Conservation (phyloP, 2,113 vertebrate genomes). For the Bombycilla garrulus region DNA sequence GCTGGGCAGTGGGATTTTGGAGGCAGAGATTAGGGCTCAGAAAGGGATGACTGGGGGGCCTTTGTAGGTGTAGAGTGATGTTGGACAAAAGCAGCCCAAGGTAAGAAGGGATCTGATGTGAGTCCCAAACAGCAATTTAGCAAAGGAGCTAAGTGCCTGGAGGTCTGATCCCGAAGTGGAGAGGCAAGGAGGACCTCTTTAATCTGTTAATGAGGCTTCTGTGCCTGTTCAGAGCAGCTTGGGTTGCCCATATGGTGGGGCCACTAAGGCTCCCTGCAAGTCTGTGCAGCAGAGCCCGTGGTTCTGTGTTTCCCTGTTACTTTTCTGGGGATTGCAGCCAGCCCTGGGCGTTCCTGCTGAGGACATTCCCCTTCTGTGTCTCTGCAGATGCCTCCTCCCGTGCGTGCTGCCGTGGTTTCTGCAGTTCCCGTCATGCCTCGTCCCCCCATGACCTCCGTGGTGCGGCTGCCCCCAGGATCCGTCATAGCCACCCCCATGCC, state of each 20-base stretch:
- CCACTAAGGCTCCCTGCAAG: rapidly evolving
- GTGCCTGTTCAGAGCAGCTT: background rate
- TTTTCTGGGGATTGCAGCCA: background rate
- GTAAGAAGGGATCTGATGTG: background rate
- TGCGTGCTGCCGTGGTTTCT: slow-evolving; percentile 90
- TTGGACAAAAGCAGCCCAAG: background rate
- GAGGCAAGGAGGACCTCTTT: background rate
- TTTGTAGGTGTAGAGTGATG: background rate
- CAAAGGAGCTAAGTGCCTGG: background rate
- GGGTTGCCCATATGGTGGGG: background rate
- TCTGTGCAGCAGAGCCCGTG: background rate
- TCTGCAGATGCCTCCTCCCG: slow-evolving; percentile 83
- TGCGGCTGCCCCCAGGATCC: slow-evolving; percentile 87
- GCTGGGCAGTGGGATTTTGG: background rate
- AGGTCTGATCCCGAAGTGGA: rapidly evolving
- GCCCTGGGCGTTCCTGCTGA: background rate
- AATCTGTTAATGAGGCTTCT: background rate
- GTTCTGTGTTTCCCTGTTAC: background rate
- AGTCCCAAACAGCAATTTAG: background rate
- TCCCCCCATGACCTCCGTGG: slow-evolving; percentile 88
- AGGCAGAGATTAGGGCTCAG: background rate
- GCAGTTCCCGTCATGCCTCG: slow-evolving; percentile 91
- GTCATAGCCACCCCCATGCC: slow-evolving; percentile 89
- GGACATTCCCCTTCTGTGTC: background rate
- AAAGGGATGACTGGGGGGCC: background rate